These are phyloP conservation scores for Petrolisthes cinctipes DNA, from an alignment of 2,888 invertebrate genomes.

Conservation along the genomic window DNA sequence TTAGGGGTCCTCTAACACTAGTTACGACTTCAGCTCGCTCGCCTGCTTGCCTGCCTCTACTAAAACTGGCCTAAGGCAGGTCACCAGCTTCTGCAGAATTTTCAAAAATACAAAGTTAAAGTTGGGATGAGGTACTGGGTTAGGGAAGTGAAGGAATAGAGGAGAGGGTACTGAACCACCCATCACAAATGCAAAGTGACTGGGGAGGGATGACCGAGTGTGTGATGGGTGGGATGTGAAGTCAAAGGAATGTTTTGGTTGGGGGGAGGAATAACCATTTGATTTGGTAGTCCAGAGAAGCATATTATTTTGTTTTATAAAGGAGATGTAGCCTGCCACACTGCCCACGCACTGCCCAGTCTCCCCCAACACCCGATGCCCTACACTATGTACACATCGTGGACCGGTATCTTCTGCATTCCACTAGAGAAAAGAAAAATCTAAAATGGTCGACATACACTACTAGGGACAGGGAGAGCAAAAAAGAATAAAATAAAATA, in stretches of 20 bases:
- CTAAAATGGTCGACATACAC: background rate
- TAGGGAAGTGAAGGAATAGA: background rate
- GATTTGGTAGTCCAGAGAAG: constrained; percentile 47
- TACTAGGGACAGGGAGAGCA: background rate
- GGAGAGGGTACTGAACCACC: constrained; percentile 14
- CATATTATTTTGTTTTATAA: constrained; percentile 46
- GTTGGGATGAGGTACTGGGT: background rate
- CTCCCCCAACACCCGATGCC: background rate
- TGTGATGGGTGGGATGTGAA: too few species aligned
- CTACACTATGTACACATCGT: constrained; percentile 58
- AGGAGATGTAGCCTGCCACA: constrained; percentile 32
- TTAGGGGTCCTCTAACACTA: background rate
- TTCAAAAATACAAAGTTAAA: constrained; percentile 22
- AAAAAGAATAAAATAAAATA: background rate
- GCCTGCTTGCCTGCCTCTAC: background rate
- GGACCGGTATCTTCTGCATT: constrained; percentile 23
- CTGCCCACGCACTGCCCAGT: constrained; percentile 50
- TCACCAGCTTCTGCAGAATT: constrained; percentile 49
- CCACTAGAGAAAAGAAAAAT: background rate
- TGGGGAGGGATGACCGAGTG: background rate
- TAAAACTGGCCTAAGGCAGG: constrained; percentile 55
- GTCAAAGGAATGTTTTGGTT: background rate
- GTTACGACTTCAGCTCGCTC: background rate
- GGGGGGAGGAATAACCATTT: constrained; percentile 14
- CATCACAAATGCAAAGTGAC: constrained; percentile 21